Evolutionary conservation across 2,797 vertebrate species (phyloP).

Genomic region (Brachyalestes nurse): DNA sequence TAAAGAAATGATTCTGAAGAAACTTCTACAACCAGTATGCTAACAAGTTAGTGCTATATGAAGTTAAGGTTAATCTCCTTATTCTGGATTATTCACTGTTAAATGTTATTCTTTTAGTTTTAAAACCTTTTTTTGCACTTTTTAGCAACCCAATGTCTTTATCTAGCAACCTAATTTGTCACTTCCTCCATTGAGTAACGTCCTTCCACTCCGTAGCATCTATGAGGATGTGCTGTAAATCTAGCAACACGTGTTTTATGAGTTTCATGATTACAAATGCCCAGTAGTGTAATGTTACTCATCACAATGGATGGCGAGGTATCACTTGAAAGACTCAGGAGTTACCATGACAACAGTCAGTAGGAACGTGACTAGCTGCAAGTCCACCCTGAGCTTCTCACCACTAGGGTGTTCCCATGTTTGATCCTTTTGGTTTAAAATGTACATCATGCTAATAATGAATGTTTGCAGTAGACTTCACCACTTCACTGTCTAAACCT

Average conservation of each 20-base stretch:
- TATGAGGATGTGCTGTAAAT: constrained; percentile 12
- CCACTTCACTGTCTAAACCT: not conserved
- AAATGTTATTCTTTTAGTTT: not conserved
- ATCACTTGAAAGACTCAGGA: constrained; percentile 19
- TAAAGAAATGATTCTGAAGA: not conserved
- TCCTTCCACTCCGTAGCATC: not conserved
- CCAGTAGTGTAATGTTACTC: not conserved
- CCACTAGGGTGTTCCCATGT: constrained; percentile 27
- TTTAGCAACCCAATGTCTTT: no score
- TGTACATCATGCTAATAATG: not conserved
- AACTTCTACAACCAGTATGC: not conserved
- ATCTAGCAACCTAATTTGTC: not conserved
- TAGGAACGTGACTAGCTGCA: constrained; percentile 23
- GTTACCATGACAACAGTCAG: constrained; percentile 46
- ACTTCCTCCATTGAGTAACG: constrained; percentile 8
- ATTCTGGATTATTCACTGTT: not conserved
- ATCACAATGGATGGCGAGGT: constrained; percentile 4
- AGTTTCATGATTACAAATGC: not conserved
- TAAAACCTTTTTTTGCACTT: not conserved
- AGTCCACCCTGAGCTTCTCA: constrained; percentile 20
- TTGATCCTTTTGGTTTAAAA: not conserved
- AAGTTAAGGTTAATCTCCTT: not conserved
- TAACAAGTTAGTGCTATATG: not conserved
- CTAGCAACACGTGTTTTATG: constrained; percentile 6
- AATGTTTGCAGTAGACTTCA: not conserved